Evolutionary conservation across 2,888 invertebrate genomes (phyloP).

Genomic region (Halocaridina rubra): DNA sequence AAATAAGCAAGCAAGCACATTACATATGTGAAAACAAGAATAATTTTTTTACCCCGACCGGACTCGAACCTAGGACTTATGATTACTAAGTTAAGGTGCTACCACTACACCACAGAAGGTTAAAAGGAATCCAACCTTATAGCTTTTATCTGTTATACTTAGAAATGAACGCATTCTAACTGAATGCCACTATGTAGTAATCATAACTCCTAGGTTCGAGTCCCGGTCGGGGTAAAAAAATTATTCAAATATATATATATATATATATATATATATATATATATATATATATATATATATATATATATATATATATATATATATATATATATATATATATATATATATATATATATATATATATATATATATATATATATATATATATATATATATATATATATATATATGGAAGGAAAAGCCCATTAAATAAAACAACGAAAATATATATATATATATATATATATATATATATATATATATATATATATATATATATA

Average conservation of each 20-base stretch:
- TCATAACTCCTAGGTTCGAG: too few species aligned
- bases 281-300: not conserved
- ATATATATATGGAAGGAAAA: not conserved
- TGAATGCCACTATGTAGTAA: too few species aligned
- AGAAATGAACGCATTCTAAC: too few species aligned
- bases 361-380: constrained; percentile 8
- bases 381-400: not conserved
- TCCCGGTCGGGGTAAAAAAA: not conserved
- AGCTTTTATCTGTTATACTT: too few species aligned
- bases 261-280: not conserved
- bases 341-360: constrained; percentile 7
- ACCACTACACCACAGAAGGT: too few species aligned
- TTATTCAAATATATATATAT: not conserved
- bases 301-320: not conserved
- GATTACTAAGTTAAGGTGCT: too few species aligned
- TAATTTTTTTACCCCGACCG: too few species aligned
- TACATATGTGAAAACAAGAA: too few species aligned
- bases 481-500: not conserved
- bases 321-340: not conserved
- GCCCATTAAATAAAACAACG: not conserved
- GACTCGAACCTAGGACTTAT: too few species aligned
- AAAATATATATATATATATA: not conserved
- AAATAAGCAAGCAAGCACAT: too few species aligned
- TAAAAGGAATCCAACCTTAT: too few species aligned
- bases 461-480: not conserved